phyloP scores from a whole-genome alignment of 2,888 invertebrate genomes.

The Hipparchia semele region DNA sequence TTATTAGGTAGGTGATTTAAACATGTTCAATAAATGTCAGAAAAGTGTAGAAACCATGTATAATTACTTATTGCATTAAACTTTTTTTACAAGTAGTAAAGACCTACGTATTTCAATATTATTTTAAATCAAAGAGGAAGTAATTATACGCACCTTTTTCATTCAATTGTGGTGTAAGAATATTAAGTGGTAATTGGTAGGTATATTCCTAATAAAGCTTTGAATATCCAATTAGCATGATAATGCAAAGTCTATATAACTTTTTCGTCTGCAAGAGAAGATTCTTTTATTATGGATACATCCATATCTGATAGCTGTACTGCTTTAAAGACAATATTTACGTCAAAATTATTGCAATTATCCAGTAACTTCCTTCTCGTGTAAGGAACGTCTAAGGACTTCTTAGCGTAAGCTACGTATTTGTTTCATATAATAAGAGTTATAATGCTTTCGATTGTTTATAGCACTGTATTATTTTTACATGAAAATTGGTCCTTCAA shows the following conservation, averaged over 20 bases:
- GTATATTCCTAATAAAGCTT: background rate
- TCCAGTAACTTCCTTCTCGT: background rate
- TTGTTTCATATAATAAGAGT: too few relatives aligned
- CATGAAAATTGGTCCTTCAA: too few relatives aligned
- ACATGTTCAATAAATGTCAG: too few relatives aligned
- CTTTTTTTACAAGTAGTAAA: too few relatives aligned
- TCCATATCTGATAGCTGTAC: background rate
- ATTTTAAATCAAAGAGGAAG: background rate
- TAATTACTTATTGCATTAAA: too few relatives aligned
- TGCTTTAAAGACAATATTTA: background rate
- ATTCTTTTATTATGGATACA: background rate
- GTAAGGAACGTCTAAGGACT: background rate
- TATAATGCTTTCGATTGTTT: background rate
- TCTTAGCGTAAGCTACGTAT: background rate
- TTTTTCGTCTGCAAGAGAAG: background rate
- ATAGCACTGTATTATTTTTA: too few relatives aligned
- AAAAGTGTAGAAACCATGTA: too few relatives aligned
- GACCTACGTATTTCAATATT: background rate
- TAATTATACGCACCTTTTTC: background rate
- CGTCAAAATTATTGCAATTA: background rate
- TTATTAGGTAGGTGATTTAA: too few relatives aligned
- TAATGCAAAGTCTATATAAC: background rate
- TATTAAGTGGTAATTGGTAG: background rate
- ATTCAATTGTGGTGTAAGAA: background rate
- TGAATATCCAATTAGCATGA: slow-evolving; percentile 5